These are phyloP conservation scores for Camptogramma bilineatum DNA, from an alignment of 2,888 invertebrate genomes.

Conservation along the genomic window DNA sequence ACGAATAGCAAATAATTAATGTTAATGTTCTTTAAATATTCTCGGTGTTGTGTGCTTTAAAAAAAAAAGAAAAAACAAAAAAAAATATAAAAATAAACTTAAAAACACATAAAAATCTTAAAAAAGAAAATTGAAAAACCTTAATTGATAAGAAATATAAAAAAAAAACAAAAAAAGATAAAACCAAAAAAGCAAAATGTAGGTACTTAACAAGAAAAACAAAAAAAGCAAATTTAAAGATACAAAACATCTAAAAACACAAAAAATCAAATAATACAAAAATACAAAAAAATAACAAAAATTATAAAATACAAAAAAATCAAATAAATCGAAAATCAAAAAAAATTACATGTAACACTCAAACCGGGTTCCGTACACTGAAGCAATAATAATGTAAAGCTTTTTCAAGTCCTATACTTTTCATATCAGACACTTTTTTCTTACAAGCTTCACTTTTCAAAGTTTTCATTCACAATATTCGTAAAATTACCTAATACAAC, in stretches of 20 bases:
- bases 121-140: neutral
- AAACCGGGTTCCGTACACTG: too few species aligned
- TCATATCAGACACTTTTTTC: too few species aligned
- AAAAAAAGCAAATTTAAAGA: neutral
- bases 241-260: neutral
- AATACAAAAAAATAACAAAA: too few species aligned
- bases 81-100: neutral
- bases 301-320: too few species aligned
- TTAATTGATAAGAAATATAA: neutral
- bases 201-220: neutral
- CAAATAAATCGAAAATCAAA: too few species aligned
- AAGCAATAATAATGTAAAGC: too few species aligned
- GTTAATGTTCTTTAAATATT: neutral
- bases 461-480: too few species aligned
- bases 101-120: neutral
- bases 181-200: neutral
- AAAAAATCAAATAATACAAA: too few species aligned
- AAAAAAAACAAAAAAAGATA: neutral
- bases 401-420: too few species aligned
- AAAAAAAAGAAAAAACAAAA: neutral
- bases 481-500: too few species aligned
- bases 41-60: constrained; percentile 1
- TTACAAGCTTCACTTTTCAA: too few species aligned
- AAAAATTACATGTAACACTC: too few species aligned
- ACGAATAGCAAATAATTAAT: neutral